Evolutionary conservation across 37 sponge, comb jelly and placozoan species (phyloP).

Genomic region (Lycopodina hypogea): DNA sequence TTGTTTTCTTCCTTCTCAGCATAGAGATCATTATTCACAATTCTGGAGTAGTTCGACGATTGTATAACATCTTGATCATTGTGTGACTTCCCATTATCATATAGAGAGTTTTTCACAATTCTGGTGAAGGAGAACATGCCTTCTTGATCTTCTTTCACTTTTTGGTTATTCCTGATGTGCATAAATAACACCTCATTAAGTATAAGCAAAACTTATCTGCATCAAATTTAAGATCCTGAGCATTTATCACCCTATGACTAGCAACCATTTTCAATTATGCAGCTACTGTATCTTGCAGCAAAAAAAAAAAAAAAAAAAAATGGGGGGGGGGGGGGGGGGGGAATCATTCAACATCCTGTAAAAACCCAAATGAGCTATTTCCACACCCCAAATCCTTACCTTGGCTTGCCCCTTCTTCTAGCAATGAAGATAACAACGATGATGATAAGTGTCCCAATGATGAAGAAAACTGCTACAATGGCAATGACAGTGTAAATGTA

Average conservation of each 20-base stretch:
- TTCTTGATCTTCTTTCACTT: not conserved
- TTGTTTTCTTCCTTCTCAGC: constrained; percentile 2
- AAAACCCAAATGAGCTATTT: no score
- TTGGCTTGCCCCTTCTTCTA: not conserved
- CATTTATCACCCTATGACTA: no score
- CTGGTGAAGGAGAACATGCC: not conserved
- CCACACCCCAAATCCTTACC: no score
- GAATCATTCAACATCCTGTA: no score
- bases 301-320: no score
- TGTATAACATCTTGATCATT: constrained; percentile 9
- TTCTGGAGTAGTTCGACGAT: constrained; percentile 10
- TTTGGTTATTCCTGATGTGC: not conserved
- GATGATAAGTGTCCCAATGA: constrained; percentile 2
- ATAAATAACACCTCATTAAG: not conserved
- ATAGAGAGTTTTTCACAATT: no score
- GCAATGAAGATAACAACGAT: not conserved
- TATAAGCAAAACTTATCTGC: no score
- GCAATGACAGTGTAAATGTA: constrained; percentile 2
- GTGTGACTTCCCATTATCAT: no score
- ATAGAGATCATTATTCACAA: constrained; percentile 29
- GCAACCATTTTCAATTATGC: no score
- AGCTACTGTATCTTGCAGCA: no score
- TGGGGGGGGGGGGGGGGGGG: no score
- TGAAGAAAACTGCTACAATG: constrained; percentile 5
- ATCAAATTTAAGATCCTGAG: no score